Conservation (phyloP, 2,113 vertebrate genomes). For the Labeo rohita region DNA sequence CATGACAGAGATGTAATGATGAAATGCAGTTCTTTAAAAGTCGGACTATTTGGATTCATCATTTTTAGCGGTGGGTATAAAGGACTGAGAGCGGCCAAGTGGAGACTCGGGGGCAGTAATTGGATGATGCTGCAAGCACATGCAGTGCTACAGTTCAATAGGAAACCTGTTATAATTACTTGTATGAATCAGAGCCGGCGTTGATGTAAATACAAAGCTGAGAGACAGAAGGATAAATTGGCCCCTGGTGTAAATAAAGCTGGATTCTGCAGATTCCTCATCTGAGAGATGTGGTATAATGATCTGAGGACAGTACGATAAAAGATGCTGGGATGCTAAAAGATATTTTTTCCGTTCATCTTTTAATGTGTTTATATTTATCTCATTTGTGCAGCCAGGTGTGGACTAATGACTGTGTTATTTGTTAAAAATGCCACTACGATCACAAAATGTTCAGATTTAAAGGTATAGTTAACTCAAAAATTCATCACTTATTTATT, state of each 20-base stretch:
- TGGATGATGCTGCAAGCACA: conserved; percentile 81
- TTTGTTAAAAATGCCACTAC: background rate
- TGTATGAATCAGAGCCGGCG: conserved; percentile 79
- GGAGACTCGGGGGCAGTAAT: conserved; percentile 74
- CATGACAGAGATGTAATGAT: conserved; percentile 54
- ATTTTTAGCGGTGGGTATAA: conserved; percentile 51
- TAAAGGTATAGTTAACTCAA: background rate
- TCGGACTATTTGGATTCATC: conserved; percentile 52
- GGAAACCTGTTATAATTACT: conserved; percentile 86
- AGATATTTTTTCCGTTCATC: conserved; percentile 13
- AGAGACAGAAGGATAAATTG: conserved; percentile 82
- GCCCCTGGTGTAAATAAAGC: conserved; percentile 84
- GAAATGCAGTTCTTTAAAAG: conserved; percentile 50
- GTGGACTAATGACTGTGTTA: conserved; percentile 10
- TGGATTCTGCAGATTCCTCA: conserved; percentile 73
- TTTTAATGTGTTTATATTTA: conserved; percentile 9
- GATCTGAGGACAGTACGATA: conserved; percentile 74
- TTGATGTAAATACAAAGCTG: conserved; percentile 81
- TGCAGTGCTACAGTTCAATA: conserved; percentile 83
- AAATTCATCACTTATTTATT: background rate
- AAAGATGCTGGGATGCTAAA: conserved; percentile 37
- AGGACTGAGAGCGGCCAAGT: conserved; percentile 60
- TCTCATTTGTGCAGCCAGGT: background rate
- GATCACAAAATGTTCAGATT: background rate
- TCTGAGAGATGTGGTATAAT: conserved; percentile 72